A percentile compares a stretch with the other conserved stretches of the same genome.
These are phyloP conservation scores for Centropyge bicolor DNA, from an alignment of 2,797 vertebrate species.

Conservation along the genomic window DNA sequence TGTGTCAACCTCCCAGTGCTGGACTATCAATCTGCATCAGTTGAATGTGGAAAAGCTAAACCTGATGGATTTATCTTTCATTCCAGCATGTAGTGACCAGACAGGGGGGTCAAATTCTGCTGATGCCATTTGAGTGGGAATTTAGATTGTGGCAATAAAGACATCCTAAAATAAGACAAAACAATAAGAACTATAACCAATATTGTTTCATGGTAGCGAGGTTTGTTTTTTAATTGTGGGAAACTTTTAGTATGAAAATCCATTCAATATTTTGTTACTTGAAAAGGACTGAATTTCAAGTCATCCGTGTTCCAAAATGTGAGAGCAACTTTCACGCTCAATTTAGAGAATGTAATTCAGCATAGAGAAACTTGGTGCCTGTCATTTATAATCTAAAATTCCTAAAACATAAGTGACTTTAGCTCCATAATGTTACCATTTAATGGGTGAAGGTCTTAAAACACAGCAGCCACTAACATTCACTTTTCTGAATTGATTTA, in stretches of 20 bases:
- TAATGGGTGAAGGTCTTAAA: constrained; percentile 28
- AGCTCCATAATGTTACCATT: constrained; percentile 13
- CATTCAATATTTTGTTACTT: neutral
- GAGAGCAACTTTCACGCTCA: constrained; percentile 16
- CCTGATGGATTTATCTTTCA: constrained; percentile 67
- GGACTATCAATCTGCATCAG: constrained; percentile 76
- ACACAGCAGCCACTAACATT: constrained; percentile 23
- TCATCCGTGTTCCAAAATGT: constrained; percentile 2
- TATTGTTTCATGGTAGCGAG: neutral
- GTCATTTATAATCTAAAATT: constrained; percentile 27
- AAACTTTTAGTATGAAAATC: constrained; percentile 1
- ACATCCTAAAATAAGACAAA: constrained; percentile 25
- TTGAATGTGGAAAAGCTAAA: constrained; percentile 66
- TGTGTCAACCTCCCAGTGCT: constrained; percentile 38
- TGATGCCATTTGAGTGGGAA: constrained; percentile 38
- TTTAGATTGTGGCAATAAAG: constrained; percentile 39
- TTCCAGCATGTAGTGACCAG: constrained; percentile 35
- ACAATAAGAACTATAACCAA: constrained; percentile 1
- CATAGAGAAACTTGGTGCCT: neutral
- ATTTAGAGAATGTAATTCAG: constrained; percentile 4
- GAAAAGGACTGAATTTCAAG: constrained; percentile 1
- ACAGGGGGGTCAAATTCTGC: constrained; percentile 56
- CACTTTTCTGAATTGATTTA: constrained; percentile 59
- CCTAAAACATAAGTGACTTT: constrained; percentile 16
- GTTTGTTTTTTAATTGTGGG: neutral